These are phyloP conservation scores for Tetragonula carbonaria DNA, from an alignment of 2,888 invertebrate genomes.

Conservation along the genomic window DNA sequence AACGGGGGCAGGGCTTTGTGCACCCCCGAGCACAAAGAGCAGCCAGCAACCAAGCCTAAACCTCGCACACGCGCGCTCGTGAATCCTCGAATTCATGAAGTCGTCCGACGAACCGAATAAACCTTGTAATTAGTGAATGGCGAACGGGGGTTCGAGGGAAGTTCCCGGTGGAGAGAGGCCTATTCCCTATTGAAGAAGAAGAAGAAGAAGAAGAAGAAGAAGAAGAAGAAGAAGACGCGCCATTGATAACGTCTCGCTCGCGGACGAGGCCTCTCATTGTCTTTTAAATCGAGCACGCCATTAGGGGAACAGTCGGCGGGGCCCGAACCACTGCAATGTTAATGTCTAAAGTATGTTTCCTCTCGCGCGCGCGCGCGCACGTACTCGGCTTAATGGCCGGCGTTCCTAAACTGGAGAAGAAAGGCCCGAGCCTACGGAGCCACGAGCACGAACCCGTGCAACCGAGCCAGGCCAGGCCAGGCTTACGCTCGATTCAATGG, in stretches of 20 bases:
- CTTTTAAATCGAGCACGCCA: constrained; percentile 41
- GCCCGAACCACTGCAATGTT: constrained; percentile 64
- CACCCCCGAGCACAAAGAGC: neutral
- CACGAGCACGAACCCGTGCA: constrained; percentile 39
- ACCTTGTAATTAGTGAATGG: constrained; percentile 72
- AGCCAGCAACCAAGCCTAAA: constrained; percentile 27
- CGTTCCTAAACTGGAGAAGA: constrained; percentile 66
- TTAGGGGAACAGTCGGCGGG: constrained; percentile 58
- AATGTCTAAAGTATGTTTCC: constrained; percentile 73
- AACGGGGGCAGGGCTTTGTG: no score
- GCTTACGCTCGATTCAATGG: constrained; percentile 41
- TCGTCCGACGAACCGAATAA: constrained; percentile 67
- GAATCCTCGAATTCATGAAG: constrained; percentile 68
- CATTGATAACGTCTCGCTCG: constrained; percentile 60
- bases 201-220: no score
- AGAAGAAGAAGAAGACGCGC: neutral
- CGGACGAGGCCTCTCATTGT: constrained; percentile 52
- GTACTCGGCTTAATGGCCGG: constrained; percentile 60
- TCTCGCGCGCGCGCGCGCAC: constrained; percentile 52
- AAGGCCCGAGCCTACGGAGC: constrained; percentile 31
- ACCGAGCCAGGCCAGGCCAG: constrained; percentile 14
- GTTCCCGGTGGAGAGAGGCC: constrained; percentile 13
- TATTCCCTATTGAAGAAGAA: no score
- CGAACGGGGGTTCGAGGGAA: constrained; percentile 42
- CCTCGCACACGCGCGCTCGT: constrained; percentile 57